Conservation (phyloP, 2,888 invertebrate genomes). For the Sussaba pulchella region DNA sequence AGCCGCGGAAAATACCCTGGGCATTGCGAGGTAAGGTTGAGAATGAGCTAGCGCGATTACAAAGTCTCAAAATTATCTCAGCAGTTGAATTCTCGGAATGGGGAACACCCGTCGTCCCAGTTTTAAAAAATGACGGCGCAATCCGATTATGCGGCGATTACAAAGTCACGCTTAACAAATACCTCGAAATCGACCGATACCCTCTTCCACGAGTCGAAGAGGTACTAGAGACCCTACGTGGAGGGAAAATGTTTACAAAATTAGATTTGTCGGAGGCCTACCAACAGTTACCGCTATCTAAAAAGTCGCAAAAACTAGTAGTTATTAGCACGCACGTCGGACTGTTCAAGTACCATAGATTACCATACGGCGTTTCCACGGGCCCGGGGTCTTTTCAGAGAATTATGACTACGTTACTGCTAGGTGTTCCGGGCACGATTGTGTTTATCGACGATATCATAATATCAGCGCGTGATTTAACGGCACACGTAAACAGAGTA, state of each 20-base stretch:
- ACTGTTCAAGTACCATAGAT: slow-evolving; percentile 66
- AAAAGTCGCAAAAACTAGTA: slow-evolving; percentile 74
- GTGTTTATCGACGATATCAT: slow-evolving; percentile 55
- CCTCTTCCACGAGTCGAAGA: slow-evolving; percentile 67
- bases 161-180: slow-evolving; percentile 68
- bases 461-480: slow-evolving; percentile 6
- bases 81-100: slow-evolving; percentile 70
- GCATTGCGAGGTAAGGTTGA: slow-evolving; percentile 18
- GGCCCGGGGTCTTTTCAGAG: slow-evolving; percentile 40
- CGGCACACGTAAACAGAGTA: background rate
- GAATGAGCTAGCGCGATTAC: slow-evolving; percentile 9
- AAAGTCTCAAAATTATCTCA: slow-evolving; percentile 55
- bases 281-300: slow-evolving; percentile 66
- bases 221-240: slow-evolving; percentile 61
- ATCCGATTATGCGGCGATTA: slow-evolving; percentile 75
- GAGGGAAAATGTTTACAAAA: slow-evolving; percentile 73
- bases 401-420: slow-evolving; percentile 14
- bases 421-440: slow-evolving; percentile 49
- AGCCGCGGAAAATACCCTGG: slow-evolving; percentile 23
- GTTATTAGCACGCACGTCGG: slow-evolving; percentile 78
- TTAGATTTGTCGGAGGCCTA: slow-evolving; percentile 77
- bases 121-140: slow-evolving; percentile 58
- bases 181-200: slow-evolving; percentile 61
- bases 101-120: slow-evolving; percentile 72
- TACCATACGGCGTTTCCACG: slow-evolving; percentile 42